Conservation (phyloP, 2,888 invertebrate genomes). For the Caenorhabditis zanzibari region DNA sequence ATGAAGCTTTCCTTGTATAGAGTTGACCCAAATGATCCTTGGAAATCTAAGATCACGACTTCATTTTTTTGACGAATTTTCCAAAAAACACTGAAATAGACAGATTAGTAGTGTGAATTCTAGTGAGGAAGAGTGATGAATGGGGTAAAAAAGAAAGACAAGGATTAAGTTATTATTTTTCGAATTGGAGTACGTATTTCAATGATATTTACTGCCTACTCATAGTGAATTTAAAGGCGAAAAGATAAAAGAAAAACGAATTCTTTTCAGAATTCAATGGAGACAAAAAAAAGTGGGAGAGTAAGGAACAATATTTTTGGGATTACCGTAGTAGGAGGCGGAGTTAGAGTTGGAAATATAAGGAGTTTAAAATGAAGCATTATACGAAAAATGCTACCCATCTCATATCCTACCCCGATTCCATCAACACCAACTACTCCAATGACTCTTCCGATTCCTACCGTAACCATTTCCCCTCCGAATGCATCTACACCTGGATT, state of each 20-base stretch:
- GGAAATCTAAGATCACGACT: constrained; percentile 27
- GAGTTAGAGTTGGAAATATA: constrained; percentile 1
- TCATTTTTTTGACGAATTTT: constrained; percentile 22
- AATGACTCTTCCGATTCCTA: constrained; percentile 24
- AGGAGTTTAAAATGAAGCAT: neutral
- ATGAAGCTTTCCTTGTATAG: too few species aligned
- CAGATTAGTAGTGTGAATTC: constrained; percentile 42
- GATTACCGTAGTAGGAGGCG: constrained; percentile 59
- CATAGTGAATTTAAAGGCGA: constrained; percentile 56
- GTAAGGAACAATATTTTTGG: constrained; percentile 61
- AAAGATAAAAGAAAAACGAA: constrained; percentile 24
- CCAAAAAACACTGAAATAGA: constrained; percentile 9
- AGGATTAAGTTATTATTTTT: constrained; percentile 59
- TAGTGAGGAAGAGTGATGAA: constrained; percentile 15
- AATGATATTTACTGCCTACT: constrained; percentile 41
- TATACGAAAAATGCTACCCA: constrained; percentile 18
- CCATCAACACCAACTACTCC: constrained; percentile 9
- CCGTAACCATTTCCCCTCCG: constrained; percentile 14
- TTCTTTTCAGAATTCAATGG: constrained; percentile 32
- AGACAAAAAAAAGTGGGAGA: constrained; percentile 18
- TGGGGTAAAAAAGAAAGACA: constrained; percentile 11
- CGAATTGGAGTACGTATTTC: constrained; percentile 47
- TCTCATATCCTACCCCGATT: neutral
- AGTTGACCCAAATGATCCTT: constrained; percentile 10
- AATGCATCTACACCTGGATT: constrained; percentile 1